These are phyloP conservation scores for Xiphophorus couchianus DNA, from an alignment of 2,113 vertebrate genomes.

Conservation along the genomic window DNA sequence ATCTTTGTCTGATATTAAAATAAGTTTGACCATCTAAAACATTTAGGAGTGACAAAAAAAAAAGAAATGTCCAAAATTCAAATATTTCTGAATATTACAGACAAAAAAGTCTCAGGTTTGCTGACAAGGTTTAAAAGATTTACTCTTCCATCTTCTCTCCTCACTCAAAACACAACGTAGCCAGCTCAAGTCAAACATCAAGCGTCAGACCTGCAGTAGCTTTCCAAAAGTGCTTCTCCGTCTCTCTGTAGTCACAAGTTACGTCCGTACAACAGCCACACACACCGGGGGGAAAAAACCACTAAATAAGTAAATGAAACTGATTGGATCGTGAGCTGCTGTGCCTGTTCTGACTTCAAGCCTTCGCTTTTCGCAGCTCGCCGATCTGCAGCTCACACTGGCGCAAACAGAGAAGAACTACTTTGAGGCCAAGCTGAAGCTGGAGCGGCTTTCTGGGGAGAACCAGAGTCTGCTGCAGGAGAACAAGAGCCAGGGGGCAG, in stretches of 20 bases:
- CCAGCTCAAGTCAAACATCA: too few relatives aligned
- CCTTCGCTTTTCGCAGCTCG: slow-evolving; percentile 43
- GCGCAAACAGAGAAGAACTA: slow-evolving; percentile 74
- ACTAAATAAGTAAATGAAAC: not conserved
- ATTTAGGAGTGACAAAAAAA: too few relatives aligned
- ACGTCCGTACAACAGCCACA: not conserved
- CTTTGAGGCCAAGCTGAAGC: slow-evolving; percentile 77
- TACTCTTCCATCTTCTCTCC: too few relatives aligned
- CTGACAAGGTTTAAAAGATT: too few relatives aligned
- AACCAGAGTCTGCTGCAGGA: slow-evolving; percentile 69
- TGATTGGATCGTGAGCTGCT: not conserved
- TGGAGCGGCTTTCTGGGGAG: slow-evolving; percentile 75
- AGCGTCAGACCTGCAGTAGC: not conserved
- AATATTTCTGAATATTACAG: too few relatives aligned
- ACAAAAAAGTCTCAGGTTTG: too few relatives aligned
- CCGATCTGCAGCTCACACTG: slow-evolving; percentile 65
- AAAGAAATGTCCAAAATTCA: too few relatives aligned
- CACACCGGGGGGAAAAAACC: not conserved
- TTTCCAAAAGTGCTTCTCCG: not conserved
- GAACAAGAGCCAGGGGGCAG: slow-evolving; percentile 60
- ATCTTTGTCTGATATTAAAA: too few relatives aligned
- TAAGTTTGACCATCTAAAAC: too few relatives aligned
- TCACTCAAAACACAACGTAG: too few relatives aligned
- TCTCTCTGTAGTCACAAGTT: not conserved
- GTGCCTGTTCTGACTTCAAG: not conserved